These are phyloP conservation scores for Apis mellifera DNA, from an alignment of 1,140 invertebrate species.

Conservation along the genomic window Amel_HAv3.1 CM009942.2:7761001-7761500, in stretches of 20 bases:
- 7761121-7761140: constrained; percentile 14
- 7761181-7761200: no score
- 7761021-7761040: constrained; percentile 14
- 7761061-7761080: not conserved
- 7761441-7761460: constrained; percentile 29
- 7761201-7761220: no score
- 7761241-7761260: no score
- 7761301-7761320: no score
- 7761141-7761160: no score
- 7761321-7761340: no score
- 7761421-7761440: not conserved
- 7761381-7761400: constrained; percentile 16
- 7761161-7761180: no score
- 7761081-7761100: constrained; percentile 1
- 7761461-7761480: constrained; percentile 8
- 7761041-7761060: constrained; percentile 28
- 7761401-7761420: constrained; percentile 5
- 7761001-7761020: constrained; percentile 7
- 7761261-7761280: no score
- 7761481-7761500: constrained; percentile 23
- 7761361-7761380: constrained; percentile 30
- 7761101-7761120: constrained; percentile 28
- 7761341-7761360: constrained; percentile 2
- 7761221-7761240: no score
- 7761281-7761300: no score